Base-by-base conservation (phyloP, 2,797 vertebrate genomes). In the Rhynchotus rufescens region DNA sequence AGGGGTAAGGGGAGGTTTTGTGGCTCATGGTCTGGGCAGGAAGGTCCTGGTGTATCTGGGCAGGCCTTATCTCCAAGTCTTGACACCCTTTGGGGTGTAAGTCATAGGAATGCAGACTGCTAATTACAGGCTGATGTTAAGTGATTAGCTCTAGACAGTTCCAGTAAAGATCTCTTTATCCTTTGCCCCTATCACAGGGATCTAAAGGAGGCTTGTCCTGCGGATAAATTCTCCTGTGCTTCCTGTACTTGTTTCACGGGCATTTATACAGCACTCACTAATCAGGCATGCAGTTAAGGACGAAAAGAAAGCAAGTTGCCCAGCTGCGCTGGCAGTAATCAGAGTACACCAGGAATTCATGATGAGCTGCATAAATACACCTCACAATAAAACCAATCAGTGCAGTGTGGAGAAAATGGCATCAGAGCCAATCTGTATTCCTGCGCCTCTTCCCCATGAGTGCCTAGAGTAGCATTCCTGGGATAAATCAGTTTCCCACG, bases 321-420 rank as follows among this genome's bases (percentile, higher is more conserved):
- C 84, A 93, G 86, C 86, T 90, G 92, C 84, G 80, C 47, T 74
- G 84, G 86, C 65, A 61, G 81, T 86, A 86, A 80, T 93, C 72
- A 51, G 26, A 67, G 40, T 84, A 61, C 57, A 45, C 57, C 77
- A 82, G 75, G 76, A 95, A 92, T 94, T 93, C 36, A 64, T 93
- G 74, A 89, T 94, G 72, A 93, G 73, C 79, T 80, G 68, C 86
- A 44, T 76, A 77, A 93, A 81, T 47, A 83, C 68, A 60, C 17
- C 74, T 84, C 44, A 82, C 61, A 82, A 84, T 94, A 86, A 95
- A 92, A 65, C 69, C 65, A 80, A 74, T 90, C 84, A 73, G 40
- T 44, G 52, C 52, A 44, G 52, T 77, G 49, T 64, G 57, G 7
- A 62, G 72, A 52, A 80, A 80, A 19, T 30, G 44, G 67, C 59